A percentile compares a stretch with the other conserved stretches of the same genome.
These are phyloP conservation scores for Pachyseris speciosa DNA, from an alignment of 64 coral and sea anemone genomes.

Conservation along the genomic window DNA sequence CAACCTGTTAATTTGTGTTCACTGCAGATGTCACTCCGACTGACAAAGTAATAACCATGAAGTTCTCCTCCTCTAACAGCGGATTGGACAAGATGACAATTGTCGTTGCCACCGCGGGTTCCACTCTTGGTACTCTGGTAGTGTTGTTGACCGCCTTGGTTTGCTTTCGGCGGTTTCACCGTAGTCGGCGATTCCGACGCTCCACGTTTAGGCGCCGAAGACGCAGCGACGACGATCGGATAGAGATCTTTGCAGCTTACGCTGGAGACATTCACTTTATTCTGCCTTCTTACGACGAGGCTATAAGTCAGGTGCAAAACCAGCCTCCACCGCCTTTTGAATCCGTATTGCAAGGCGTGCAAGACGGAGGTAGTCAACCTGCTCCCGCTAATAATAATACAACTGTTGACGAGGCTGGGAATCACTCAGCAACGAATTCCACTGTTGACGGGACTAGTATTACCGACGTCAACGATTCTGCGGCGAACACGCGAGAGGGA, in stretches of 20 bases:
- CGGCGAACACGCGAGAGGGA: background rate
- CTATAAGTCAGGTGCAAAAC: constrained; percentile 77
- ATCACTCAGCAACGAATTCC: no score
- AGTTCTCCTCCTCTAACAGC: background rate
- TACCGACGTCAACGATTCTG: background rate
- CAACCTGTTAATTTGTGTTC: no score
- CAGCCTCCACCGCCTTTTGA: constrained; percentile 83
- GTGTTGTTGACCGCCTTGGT: constrained; percentile 72
- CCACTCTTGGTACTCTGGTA: constrained; percentile 81
- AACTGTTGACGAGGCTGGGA: background rate
- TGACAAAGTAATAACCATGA: background rate
- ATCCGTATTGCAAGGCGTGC: constrained; percentile 37
- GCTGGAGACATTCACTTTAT: constrained; percentile 81
- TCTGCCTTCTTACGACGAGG: constrained; percentile 91
- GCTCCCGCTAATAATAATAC: background rate
- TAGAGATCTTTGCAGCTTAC: constrained; percentile 79
- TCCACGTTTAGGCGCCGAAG: constrained; percentile 65
- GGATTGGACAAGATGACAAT: constrained; percentile 92
- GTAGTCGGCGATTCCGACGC: constrained; percentile 81
- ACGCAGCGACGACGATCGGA: constrained; percentile 81
- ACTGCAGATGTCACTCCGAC: background rate
- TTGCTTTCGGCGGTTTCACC: constrained; percentile 85
- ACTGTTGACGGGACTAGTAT: background rate
- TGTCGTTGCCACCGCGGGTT: constrained; percentile 83
- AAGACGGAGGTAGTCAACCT: background rate